A percentile compares a stretch with the other conserved stretches of the same genome.
Conservation (phyloP, 2,113 vertebrate species). For the Oxyura jamaicensis region DNA sequence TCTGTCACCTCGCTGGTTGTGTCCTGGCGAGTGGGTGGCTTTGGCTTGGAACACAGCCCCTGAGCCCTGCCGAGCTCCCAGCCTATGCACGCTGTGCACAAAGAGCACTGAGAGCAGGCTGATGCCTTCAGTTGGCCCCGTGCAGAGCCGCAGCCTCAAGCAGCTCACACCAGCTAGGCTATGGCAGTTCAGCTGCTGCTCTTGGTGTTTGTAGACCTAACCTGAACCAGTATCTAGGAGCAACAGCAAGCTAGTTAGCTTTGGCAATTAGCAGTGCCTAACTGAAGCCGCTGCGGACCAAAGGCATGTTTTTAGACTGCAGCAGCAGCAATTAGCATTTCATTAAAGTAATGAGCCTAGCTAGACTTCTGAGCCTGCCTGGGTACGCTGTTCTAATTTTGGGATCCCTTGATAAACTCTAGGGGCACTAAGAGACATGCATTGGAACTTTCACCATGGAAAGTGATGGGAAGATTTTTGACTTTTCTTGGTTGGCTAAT, state of each 20-base stretch:
- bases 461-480: not conserved
- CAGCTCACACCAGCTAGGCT: not conserved
- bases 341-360: slow-evolving; percentile 36
- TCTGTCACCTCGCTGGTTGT: not conserved
- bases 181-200: not conserved
- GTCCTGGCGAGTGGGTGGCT: not conserved
- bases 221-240: slow-evolving; percentile 40
- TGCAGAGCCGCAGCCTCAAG: not conserved
- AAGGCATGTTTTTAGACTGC: slow-evolving; percentile 28
- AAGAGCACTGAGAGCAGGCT: accelerated
- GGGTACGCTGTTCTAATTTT: slow-evolving; percentile 45
- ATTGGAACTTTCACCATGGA: not conserved
- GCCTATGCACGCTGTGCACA: not conserved
- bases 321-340: slow-evolving; percentile 57
- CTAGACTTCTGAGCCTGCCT: slow-evolving; percentile 7
- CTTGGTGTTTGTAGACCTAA: slow-evolving; percentile 29
- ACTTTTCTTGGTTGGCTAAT: not conserved
- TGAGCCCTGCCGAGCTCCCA: not conserved
- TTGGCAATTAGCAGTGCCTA: slow-evolving; percentile 52
- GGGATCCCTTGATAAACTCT: slow-evolving; percentile 1
- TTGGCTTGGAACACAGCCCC: not conserved
- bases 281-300: slow-evolving; percentile 42
- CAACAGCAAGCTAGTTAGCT: slow-evolving; percentile 58
- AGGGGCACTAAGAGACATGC: not conserved
- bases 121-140: accelerated